Percentiles rank a stretch among this genome's conserved stretches.
These are phyloP conservation scores for Stigmatopora nigra DNA, from an alignment of 2,113 vertebrate species.

Conservation along the genomic window DNA sequence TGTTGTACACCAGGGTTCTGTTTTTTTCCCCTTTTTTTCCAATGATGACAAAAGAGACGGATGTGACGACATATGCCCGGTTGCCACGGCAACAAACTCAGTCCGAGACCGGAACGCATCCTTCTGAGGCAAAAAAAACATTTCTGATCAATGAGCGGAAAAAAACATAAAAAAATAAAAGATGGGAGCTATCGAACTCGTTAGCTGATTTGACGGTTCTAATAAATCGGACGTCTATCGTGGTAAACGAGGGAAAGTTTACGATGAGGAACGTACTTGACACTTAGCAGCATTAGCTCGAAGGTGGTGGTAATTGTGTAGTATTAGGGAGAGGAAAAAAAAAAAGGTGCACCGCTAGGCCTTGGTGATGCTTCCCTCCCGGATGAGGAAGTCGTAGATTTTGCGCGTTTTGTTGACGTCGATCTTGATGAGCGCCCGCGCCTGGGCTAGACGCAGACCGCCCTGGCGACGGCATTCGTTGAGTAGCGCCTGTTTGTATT, in stretches of 20 bases:
- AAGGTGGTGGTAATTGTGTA: neutral
- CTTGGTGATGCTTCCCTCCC: slow-evolving; percentile 94
- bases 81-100: neutral
- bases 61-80: neutral
- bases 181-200: too few relatives aligned
- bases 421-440: slow-evolving; percentile 96
- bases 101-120: neutral
- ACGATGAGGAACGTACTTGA: too few relatives aligned
- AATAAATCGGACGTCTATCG: too few relatives aligned
- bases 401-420: slow-evolving; percentile 99
- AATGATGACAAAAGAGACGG: too few relatives aligned
- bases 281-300: neutral
- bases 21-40: too few relatives aligned
- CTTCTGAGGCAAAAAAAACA: too few relatives aligned
- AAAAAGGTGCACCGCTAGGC: slow-evolving; percentile 59
- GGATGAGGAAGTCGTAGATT: slow-evolving; percentile 97
- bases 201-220: too few relatives aligned
- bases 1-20: too few relatives aligned
- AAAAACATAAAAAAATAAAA: too few relatives aligned
- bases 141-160: too few relatives aligned
- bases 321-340: neutral
- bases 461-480: slow-evolving; percentile 94
- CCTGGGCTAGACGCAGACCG: slow-evolving; percentile 89
- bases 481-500: slow-evolving; percentile 92
- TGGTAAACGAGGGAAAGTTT: too few relatives aligned